Base-by-base conservation (phyloP, 2,113 vertebrate genomes). In the Mustelus asterias region DNA sequence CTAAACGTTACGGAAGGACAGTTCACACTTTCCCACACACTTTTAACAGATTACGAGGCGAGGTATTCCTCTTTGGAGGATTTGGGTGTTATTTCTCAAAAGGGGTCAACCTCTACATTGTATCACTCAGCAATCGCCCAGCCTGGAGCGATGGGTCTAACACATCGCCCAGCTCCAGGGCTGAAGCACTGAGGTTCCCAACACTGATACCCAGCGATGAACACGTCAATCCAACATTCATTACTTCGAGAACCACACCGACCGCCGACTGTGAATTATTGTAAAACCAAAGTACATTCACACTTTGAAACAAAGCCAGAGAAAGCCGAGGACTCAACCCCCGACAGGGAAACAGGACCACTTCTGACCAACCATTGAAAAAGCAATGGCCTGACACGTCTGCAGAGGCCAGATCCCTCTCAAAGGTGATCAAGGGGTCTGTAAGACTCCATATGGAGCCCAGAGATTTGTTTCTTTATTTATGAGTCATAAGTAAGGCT, bases 361-460 rank as follows among this genome's bases (percentile, higher is more conserved):
- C 8, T 76, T 33, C 29, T 1, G 10, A 76, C 26, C 24, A 24
- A 24, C 22, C 22, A 26, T 72, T 76, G 70, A 24, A 76, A 29
- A 8, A 22, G 0, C 26, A 76, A 29, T 33, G 26, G 26, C 6
- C 70, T 11, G 2, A 10, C 0, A 9, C 7, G 5, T 0, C 8
- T 10, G 8, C 0, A 10, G 26, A 76, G 8, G 9, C 26, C 1
- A 1, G 70, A 33, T 76, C 26, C 70, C 70, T 76, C 26, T 76
- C 26, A 1, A 76, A 33, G 70, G 70, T 76, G 26, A 76, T 8
- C 70, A 8, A 29, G 26, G 7, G 10, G 26, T 76, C 1, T 26
- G 6, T 8, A 7, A 76, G 70, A 6, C 70, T 24, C 24, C 24
- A 16, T 3, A 3, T 48, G 48, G 48, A 48, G 48, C 3, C 48